Conservation (phyloP, 2,113 vertebrate species). For the Leiothrix lutea region DNA sequence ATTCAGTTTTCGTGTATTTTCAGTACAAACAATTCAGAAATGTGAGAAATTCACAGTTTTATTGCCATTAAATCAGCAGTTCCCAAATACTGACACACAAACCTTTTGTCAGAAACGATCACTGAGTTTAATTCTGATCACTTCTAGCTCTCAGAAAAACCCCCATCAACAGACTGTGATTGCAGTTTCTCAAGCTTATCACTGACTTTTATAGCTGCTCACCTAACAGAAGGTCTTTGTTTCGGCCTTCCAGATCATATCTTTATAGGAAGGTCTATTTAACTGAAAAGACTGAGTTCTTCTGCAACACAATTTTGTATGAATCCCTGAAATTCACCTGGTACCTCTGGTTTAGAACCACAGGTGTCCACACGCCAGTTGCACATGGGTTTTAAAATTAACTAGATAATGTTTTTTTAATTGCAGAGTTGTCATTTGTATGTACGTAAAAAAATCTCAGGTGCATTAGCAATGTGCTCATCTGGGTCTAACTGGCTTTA, state of each 20-base stretch:
- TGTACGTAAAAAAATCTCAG: neutral
- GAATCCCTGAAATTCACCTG: neutral
- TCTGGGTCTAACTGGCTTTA: neutral
- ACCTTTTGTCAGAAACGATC: neutral
- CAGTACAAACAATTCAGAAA: neutral
- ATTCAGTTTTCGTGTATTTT: rapidly evolving
- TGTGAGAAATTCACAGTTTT: neutral
- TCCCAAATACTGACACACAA: neutral
- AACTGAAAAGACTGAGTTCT: neutral
- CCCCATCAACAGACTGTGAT: neutral
- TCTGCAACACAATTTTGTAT: neutral
- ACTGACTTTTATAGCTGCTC: neutral
- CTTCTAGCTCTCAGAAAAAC: neutral
- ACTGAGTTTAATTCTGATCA: neutral
- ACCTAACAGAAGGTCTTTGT: neutral
- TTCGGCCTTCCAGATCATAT: neutral
- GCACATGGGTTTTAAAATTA: neutral
- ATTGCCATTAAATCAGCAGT: neutral
- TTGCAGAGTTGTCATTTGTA: neutral
- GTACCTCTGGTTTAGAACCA: neutral
- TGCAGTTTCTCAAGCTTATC: rapidly evolving
- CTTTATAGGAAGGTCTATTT: neutral
- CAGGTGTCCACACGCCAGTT: too few species aligned
- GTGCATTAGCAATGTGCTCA: neutral
- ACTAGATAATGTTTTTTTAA: neutral